These are phyloP conservation scores for Cerceris ruficornis DNA, from an alignment of 2,888 invertebrate genomes.

Conservation along the genomic window DNA sequence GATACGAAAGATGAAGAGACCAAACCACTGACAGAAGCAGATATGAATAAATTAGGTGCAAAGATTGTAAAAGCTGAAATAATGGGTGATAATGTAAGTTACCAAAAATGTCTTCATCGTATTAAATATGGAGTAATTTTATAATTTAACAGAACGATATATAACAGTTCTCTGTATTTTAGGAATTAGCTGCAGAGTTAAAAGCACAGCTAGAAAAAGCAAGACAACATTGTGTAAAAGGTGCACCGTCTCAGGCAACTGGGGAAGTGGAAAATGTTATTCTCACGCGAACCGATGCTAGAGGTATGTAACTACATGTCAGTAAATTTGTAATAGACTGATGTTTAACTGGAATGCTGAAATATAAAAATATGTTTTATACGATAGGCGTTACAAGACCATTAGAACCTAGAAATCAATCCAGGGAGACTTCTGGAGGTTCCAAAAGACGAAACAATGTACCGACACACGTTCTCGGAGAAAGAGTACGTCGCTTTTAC, in stretches of 20 bases:
- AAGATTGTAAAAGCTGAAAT: conserved; percentile 97
- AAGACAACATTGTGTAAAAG: conserved; percentile 81
- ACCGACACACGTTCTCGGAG: conserved; percentile 87
- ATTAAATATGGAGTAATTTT: neutral
- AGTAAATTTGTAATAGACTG: neutral
- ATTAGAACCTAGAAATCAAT: conserved; percentile 81
- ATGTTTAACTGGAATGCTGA: conserved; percentile 47
- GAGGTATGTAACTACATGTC: conserved; percentile 78
- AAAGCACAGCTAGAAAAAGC: conserved; percentile 90
- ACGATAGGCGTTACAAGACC: conserved; percentile 85
- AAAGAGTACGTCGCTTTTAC: conserved; percentile 91
- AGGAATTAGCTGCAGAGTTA: conserved; percentile 86
- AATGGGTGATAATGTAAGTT: conserved; percentile 88
- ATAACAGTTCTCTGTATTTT: conserved; percentile 11
- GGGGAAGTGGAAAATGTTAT: conserved; percentile 81
- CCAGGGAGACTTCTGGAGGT: conserved; percentile 77
- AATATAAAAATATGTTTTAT: conserved; percentile 1
- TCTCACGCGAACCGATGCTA: conserved; percentile 86
- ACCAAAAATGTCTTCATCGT: neutral
- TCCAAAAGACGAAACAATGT: conserved; percentile 83
- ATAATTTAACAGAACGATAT: neutral
- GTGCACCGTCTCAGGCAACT: conserved; percentile 20
- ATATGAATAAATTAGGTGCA: conserved; percentile 95
- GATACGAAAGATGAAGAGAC: conserved; percentile 37
- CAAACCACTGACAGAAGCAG: conserved; percentile 86